Evolutionary conservation across 2,113 vertebrate species (phyloP).

Genomic region (Myotis brandtii): DNA sequence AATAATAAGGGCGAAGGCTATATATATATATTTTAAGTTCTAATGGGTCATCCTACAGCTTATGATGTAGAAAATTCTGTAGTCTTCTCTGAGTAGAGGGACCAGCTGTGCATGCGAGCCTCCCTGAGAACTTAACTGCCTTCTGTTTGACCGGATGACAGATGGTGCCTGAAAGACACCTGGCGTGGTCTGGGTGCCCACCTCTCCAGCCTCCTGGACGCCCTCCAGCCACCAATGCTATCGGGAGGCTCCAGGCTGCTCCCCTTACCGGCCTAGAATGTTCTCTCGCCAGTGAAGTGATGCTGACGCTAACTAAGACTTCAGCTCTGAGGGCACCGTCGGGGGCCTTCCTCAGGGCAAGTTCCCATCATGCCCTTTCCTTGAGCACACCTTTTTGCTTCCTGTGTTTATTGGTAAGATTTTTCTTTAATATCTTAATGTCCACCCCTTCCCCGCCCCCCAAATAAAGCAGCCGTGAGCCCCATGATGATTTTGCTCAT

Average conservation of each 20-base stretch:
- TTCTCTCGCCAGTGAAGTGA: not conserved
- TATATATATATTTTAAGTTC: not conserved
- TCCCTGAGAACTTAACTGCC: not conserved
- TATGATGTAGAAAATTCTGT: not conserved
- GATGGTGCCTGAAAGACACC: not conserved
- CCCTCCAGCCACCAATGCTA: not conserved
- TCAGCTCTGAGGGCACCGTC: not conserved
- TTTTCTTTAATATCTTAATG: not conserved
- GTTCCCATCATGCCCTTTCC: not conserved
- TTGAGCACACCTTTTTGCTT: not conserved
- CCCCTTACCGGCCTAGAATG: not conserved
- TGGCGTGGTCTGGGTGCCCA: fast-evolving
- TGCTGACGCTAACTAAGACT: not conserved
- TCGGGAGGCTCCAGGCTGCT: not conserved
- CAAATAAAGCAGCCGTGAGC: not conserved
- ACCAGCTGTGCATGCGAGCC: not conserved
- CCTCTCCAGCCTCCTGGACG: not conserved
- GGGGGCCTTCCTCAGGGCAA: not conserved
- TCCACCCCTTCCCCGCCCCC: fast-evolving
- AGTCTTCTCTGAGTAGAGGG: not conserved
- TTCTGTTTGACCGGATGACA: not conserved
- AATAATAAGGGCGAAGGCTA: not conserved
- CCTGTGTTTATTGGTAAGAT: not conserved
- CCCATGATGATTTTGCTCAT: not conserved
- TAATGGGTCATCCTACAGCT: not conserved